Base-by-base conservation (phyloP, 1,140 invertebrate species). In the Lutraria rhynchaena region DNA sequence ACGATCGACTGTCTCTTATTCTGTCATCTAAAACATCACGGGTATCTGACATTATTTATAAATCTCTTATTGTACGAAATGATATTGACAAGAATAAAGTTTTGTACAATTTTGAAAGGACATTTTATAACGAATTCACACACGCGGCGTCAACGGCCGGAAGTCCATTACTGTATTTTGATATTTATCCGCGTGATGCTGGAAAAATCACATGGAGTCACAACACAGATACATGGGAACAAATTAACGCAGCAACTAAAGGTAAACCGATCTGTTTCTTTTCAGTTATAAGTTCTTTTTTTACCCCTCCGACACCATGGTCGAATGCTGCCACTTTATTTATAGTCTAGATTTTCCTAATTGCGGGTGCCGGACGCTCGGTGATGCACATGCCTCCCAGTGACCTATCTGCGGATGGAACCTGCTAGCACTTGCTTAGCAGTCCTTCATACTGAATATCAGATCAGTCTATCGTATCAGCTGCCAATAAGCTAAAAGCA, bases 131-230 rank as follows among this genome's bases (percentile, higher is more conserved):
- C 3, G 49, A 61, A 37, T 67, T 78, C 13, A 27, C 17, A 37
- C 17, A 19, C 5, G 22, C 49, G n/a, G 41, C 75, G 33, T 65
- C 46, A 24, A 49, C 58, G 17, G 75, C 57, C 35, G 75, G 75
- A 67, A 78, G 75, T 57, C 61, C 75, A 1, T 37, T 78, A 24
- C 29, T 67, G 2, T 78, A 78, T 37, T 78, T 78, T 67, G 35
- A 78, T 49, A 67, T 81, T 15, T 3, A 51, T 41, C 77, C 55
- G 29, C 77, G 67, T 4, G 77, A 81, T 70, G 77, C 77, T 3
- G 37, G 53, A 5, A 61, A 60, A 46, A 71, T 81, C 31, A 61
- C 71, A 29, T 81, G 77, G 77, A 71, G 65, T 37, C 77, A 81
- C 46, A 71, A 70, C 31, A 81, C 77, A 22, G 67, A 81, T 22